These are phyloP conservation scores for human DNA, from an alignment of 2,113 vertebrate species.

Conservation along the genomic window DNA sequence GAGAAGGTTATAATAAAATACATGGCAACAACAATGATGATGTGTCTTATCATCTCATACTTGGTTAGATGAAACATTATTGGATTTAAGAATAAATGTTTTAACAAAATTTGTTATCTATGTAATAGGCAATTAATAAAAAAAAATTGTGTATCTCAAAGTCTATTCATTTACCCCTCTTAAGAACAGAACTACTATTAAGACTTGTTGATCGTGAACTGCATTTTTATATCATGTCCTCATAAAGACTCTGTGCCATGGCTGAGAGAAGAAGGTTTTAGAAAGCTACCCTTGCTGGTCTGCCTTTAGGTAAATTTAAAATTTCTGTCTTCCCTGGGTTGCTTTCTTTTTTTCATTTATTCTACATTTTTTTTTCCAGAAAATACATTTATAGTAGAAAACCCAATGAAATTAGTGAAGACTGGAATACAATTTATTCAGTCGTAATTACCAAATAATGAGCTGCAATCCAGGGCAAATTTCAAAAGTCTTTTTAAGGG, in stretches of 20 bases:
- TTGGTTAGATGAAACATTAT: neutral
- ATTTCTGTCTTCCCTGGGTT: neutral
- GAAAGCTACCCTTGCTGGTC: neutral
- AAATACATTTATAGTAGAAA: neutral
- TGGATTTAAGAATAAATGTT: constrained; percentile 22
- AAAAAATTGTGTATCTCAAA: neutral
- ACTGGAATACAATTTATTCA: neutral
- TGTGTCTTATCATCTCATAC: neutral
- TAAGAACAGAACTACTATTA: neutral
- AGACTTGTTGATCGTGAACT: neutral
- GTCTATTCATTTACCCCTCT: neutral
- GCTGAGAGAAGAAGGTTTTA: neutral
- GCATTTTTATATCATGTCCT: neutral
- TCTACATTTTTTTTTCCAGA: neutral
- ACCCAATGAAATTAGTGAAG: neutral
- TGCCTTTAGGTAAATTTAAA: neutral
- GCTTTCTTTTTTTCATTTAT: neutral
- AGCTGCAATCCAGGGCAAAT: neutral
- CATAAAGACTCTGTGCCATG: neutral
- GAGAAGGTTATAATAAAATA: neutral
- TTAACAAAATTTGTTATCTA: neutral
- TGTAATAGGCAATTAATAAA: constrained; percentile 1
- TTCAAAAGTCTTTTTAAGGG: neutral
- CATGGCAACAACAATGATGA: neutral
- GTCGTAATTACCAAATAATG: neutral